Base-by-base conservation (phyloP, 2,113 vertebrate genomes). In the Forbesichthys papilliferus region DNA sequence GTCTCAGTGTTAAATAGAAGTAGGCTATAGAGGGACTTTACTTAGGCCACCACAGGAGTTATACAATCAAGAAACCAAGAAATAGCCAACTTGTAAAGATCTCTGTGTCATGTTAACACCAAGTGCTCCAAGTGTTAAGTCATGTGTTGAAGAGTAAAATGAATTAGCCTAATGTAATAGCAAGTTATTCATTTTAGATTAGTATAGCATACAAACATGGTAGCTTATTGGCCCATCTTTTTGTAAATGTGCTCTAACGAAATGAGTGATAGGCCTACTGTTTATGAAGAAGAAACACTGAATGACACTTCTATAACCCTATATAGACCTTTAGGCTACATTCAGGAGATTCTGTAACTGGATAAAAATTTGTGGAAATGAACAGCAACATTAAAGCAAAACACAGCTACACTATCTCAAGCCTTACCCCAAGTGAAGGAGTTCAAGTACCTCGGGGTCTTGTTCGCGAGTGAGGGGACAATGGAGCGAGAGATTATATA, bases 331-430 rank as follows among this genome's bases (percentile, higher is more conserved):
- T 4, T 51, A 51, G 0, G n/a, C 1, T 12, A 52, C 68, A 51
- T 16, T 3, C 47, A 71, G 49, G 49, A 27, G 1, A 48, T 73
- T 82, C 74, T 77, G 54, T 77, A 77, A 56, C 47, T 11, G 11
- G 48, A 34, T 13, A 53, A 10, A 27, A 68, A 73, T 63, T 1
- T 61, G 16, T 68, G 34, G 52, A 61, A 59, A 66, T 47, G n/a
- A 33, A 1, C 1, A 73, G 36, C 61, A 20, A 11, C 20, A 55
- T 11, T 4, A 7, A 52, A 14, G 5, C 59, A 56, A 64, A 48
- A 33, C n/a, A 33, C 46, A 46, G 59, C n/a, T 69, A 49, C 71
- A 27, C 27, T 27, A 27, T 64, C 71, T 64, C 51, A 56, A 61
- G 4, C 65, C 16, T 16, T 16, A 16, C 16, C 16, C 16, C 16